These are phyloP conservation scores for Anoplopoma fimbria DNA, from an alignment of 2,113 vertebrate genomes.

Conservation along the genomic window DNA sequence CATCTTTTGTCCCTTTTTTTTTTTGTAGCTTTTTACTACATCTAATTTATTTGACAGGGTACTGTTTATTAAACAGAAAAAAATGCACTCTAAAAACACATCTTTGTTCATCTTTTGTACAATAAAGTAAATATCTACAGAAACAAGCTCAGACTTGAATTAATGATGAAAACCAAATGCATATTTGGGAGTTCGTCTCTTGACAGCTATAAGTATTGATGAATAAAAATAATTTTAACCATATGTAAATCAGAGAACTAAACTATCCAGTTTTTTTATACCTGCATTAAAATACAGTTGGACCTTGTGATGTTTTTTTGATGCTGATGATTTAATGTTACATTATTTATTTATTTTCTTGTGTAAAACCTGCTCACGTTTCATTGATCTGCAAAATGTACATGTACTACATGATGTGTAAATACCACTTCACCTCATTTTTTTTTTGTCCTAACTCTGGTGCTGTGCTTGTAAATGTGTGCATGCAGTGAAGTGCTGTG, in stretches of 20 bases:
- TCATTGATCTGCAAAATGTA: too few relatives aligned
- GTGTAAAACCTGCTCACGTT: too few relatives aligned
- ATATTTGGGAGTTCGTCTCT: too few relatives aligned
- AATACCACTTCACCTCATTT: not conserved
- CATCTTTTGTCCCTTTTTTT: too few relatives aligned
- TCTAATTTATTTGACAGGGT: not conserved
- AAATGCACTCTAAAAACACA: not conserved
- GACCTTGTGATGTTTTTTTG: too few relatives aligned
- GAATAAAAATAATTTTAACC: too few relatives aligned
- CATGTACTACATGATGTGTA: not conserved
- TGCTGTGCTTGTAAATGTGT: not conserved
- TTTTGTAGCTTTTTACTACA: too few relatives aligned
- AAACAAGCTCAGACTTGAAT: not conserved
- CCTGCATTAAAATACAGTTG: not conserved
- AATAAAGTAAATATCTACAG: not conserved
- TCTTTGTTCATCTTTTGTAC: not conserved
- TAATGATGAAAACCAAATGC: not conserved
- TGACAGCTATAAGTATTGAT: too few relatives aligned
- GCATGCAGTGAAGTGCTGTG: not conserved
- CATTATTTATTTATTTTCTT: too few relatives aligned
- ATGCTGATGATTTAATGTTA: too few relatives aligned
- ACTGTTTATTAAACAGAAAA: not conserved
- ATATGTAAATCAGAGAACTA: too few relatives aligned
- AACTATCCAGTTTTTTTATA: too few relatives aligned
- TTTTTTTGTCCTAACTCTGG: not conserved